Evolutionary conservation across 2,888 invertebrate genomes (phyloP), one percentile per base, ranked within the genome.

Genomic region (Drosophila subsilvestris): DNA sequence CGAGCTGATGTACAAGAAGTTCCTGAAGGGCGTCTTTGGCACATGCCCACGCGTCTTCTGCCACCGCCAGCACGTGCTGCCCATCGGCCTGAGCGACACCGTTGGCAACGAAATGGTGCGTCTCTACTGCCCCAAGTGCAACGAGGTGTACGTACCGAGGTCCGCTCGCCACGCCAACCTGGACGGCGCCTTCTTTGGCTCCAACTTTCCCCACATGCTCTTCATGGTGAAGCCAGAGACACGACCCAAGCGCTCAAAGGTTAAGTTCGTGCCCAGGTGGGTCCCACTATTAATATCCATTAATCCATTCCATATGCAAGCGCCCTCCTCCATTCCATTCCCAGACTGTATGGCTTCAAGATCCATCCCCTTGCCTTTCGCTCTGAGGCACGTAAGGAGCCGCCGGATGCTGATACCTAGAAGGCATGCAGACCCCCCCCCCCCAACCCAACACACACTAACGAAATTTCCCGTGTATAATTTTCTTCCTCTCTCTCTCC

Each of bases 181-280:
- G 22, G 99, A 99, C 92, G 99, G 99, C 60, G 99, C 99, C 48
- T 99, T 98, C 93, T 99, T 99, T 93, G 99, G 99, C 89, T 99
- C 99, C 47, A 99, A 99, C 63, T 99, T 99, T 93, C 99, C 99
- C 68, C 99, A 99, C 93, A 99, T 99, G 99, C 94, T 99, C 75
- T 99, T 99, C 93, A 99, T 99, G 98, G 99, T 99, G 86, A 99
- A 99, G 93, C 99, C 99, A 0, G 99, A 99, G 93, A 97, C 98
- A 93, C 94, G 99, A 91, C 99, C 99, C 77, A 98, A 98, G 93
- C 95, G 98, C 88, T 96, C 98, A 76, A 95, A 96, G 85, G 98
- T 97, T 93, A 98, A 98, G 93, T 99, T 99, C 94, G 97, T 99
- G 92, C 98, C 99, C 91, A 96, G 98, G 98, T 98, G 91, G 90